Evolutionary conservation across 2,113 vertebrate genomes (phyloP), one percentile per base, ranked within the genome.

Genomic region (Sciurus niger): DNA sequence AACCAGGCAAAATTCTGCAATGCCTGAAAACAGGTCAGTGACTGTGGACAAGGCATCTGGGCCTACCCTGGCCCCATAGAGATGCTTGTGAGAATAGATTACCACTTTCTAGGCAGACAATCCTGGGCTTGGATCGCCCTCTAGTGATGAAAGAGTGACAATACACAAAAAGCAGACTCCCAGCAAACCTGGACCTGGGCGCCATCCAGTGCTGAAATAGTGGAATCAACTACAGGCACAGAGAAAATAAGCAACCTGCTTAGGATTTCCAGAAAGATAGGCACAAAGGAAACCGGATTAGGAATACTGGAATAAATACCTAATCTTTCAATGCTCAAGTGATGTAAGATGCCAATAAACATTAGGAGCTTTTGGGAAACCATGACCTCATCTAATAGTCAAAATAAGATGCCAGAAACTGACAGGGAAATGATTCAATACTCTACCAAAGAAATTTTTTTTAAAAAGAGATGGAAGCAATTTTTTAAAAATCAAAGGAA

Each of bases 181-280:
- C 70, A 30, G 32, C 79, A 60, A 83, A 22, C 4, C 16, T 63
- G 48, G 53, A 73, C 40, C 53, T 63, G 53, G 79, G 53, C 40
- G 34, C 68, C 53, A 83, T 84, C 67, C 37, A 73, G 30, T 74
- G 40, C 40, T 74, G 40, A 74, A 46, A 84, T 84, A 80, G 55
- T 60, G 79, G 90, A 51, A 74, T 83, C 58, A 34, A 37, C 30
- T 14, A 84, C 37, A 63, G 68, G 46, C 40, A 46, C 78, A 28
- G 18, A 73, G 40, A 60, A 68, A 92, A 37, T 28, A 60, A 91
- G 55, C 25, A 58, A 37, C 22, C 55, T 72, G 40, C 43, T 84
- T 92, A 46, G 68, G 28, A 92, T 84, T 84, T 92, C 68, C 60
- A 30, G 40, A 92, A 73, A 82, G 55, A 25, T 48, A 82, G 77